These are phyloP conservation scores for Pachypanchax playfairii DNA, from an alignment of 2,113 vertebrate species.

Conservation along the genomic window DNA sequence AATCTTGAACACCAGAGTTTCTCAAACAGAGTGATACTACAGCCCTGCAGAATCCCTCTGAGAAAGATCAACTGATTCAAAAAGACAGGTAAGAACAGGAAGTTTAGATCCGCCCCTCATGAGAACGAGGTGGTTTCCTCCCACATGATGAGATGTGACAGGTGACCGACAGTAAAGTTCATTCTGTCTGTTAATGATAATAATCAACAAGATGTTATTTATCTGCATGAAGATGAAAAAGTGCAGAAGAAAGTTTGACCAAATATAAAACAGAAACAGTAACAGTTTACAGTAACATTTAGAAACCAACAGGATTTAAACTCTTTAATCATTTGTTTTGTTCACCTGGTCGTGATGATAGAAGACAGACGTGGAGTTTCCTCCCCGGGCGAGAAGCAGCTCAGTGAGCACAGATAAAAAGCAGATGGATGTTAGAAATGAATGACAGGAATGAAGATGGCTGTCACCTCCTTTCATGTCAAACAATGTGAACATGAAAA, in stretches of 20 bases:
- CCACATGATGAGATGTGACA: constrained; percentile 39
- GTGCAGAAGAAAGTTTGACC: too few relatives aligned
- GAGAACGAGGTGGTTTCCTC: constrained; percentile 2
- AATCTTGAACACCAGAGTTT: too few relatives aligned
- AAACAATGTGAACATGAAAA: constrained; percentile 36
- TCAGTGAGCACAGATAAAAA: constrained; percentile 16
- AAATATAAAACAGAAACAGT: too few relatives aligned
- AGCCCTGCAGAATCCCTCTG: constrained; percentile 4
- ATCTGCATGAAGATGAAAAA: neutral
- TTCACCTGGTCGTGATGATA: neutral
- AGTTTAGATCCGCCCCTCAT: constrained; percentile 29
- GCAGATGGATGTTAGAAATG: constrained; percentile 29
- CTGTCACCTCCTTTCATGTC: constrained; percentile 59
- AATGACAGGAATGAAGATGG: constrained; percentile 65
- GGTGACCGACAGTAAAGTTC: constrained; percentile 8
- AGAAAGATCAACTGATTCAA: neutral
- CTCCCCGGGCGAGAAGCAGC: neutral
- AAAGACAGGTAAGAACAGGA: neutral
- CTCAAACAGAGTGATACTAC: neutral
- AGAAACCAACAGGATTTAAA: too few relatives aligned
- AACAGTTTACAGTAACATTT: too few relatives aligned
- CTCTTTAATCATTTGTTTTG: too few relatives aligned
- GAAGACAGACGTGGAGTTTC: neutral
- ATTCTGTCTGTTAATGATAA: neutral
- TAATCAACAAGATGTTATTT: neutral